Base-by-base conservation (phyloP, 2,113 vertebrate species). In the Montifringilla adamsi region DNA sequence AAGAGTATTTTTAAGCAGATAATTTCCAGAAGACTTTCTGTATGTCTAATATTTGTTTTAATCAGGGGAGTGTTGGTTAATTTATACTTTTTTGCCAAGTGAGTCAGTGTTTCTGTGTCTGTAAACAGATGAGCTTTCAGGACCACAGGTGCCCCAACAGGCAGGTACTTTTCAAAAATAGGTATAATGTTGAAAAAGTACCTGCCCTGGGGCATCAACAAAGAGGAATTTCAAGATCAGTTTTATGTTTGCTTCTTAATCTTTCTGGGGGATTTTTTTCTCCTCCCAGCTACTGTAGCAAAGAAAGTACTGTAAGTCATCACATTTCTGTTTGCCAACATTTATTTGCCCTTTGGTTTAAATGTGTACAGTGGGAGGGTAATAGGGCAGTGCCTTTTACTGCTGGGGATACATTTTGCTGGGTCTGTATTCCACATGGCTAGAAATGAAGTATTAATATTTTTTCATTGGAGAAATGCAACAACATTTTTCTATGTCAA, bases 241-340 rank as follows among this genome's bases (percentile, higher is more conserved):
- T 97, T 98, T 97, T 97, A 95, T 97, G 97, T 97, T 97, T 97
- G 91, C 96, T 96, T 93, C 97, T 97, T 97, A 97, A 97, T 98
- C 96, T 97, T 97, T 97, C 96, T 68, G 49, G 52, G 83, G 85
- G 94, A 95, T 70, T 96, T 95, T 96, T 92, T 96, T 90, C 88
- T 95, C 94, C 96, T 96, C 58, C 87, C 81, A 90, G 97, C 96
- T 97, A 96, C 97, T 95, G 83, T 94, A 95, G 96, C 72, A 97
- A 97, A 97, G 94, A 94, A 97, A 97, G 97, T 97, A 97, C 95
- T 95, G 92, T 96, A 97, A 98, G 95, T 97, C 97, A 97, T 97
- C 94, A 95, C 93, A 95, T 97, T 97, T 96, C 96, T 96, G 95
- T 96, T 97, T 96, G 95, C 82, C 93, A 95, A 81, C 82, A 35